Evolutionary conservation across 1,140 invertebrate species (phyloP), one percentile per base, ranked within the genome.

Genomic region (Anastatus disparis): DNA sequence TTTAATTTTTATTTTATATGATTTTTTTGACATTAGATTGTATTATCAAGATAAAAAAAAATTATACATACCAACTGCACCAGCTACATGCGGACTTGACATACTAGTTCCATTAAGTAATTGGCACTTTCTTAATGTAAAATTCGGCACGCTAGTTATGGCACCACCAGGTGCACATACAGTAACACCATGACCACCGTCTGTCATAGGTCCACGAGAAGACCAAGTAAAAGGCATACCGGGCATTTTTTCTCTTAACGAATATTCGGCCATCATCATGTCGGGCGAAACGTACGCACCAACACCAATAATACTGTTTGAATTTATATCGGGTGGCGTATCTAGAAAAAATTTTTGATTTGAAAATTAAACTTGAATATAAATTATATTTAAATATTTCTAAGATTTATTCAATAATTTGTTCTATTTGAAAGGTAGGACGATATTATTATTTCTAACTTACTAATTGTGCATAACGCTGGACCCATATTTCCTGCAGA

Each of bases 61-160:
- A 17, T 62, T 66, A 15, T 59, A 79, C 86, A 81, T 81, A 94
- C 93, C 91, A 46, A 97, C 89, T 76, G 92, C 92, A 17, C 97
- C 97, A 75, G 95, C 92, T 3, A 96, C 96, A 86, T 99, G 97
- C 0, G 97, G 97, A 13, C 96, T 94, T 0, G 96, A 93, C 97
- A 99, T 99, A 72, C 93, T 95, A 0, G 97, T 98, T 20, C 97
- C 97, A 85, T 99, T 99, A 93, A 99, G 96, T 7, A 99, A 87
- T 80, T 98, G 95, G 52, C 90, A 90, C 75, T 93, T 93, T 65
- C 94, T 86, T 65, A 98, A 87, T 0, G 94, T 96, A 84, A 95
- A 99, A 83, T 95, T 94, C 8, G 94, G 94, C 4, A 99, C 96
- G 35, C 95, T 96, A 0, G 98, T 95, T 73, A 99, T 96, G 52